These are phyloP conservation scores for Syngnathus acus DNA, from an alignment of 2,797 vertebrate species.

Conservation along the genomic window DNA sequence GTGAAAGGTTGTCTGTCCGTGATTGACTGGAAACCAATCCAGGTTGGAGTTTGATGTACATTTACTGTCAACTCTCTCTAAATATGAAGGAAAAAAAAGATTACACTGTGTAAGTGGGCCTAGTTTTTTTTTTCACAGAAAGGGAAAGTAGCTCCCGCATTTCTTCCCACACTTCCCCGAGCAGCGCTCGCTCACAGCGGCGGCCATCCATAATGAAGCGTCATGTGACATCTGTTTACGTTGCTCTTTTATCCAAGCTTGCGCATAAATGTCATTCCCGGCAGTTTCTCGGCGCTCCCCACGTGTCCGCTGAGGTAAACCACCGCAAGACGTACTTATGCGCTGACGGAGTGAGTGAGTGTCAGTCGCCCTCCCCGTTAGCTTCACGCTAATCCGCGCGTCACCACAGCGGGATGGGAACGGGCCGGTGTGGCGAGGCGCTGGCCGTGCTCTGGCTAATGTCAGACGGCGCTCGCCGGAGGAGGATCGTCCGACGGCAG, in stretches of 20 bases:
- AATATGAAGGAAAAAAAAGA: no score
- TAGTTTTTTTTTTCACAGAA: neutral
- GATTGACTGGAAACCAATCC: neutral
- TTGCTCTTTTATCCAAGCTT: constrained; percentile 56
- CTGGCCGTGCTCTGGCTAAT: constrained; percentile 72
- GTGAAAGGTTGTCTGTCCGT: neutral
- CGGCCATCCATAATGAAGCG: constrained; percentile 1
- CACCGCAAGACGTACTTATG: constrained; percentile 41
- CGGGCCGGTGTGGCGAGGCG: constrained; percentile 19
- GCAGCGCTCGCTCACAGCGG: neutral
- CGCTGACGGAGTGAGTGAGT: constrained; percentile 63
- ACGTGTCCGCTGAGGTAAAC: constrained; percentile 63
- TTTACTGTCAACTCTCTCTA: no score
- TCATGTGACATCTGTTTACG: constrained; percentile 54
- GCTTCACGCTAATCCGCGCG: constrained; percentile 55
- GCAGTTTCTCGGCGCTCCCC: constrained; percentile 40
- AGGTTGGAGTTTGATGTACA: no score
- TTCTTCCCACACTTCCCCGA: constrained; percentile 25
- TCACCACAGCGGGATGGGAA: constrained; percentile 55
- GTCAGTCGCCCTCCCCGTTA: constrained; percentile 53
- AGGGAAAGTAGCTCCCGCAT: constrained; percentile 8
- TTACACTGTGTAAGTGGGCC: neutral
- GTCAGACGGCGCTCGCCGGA: constrained; percentile 78
- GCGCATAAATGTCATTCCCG: constrained; percentile 42
- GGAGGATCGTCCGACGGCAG: constrained; percentile 80